Base-by-base conservation (phyloP, 2,113 vertebrate genomes). In the Taxidea taxus region DNA sequence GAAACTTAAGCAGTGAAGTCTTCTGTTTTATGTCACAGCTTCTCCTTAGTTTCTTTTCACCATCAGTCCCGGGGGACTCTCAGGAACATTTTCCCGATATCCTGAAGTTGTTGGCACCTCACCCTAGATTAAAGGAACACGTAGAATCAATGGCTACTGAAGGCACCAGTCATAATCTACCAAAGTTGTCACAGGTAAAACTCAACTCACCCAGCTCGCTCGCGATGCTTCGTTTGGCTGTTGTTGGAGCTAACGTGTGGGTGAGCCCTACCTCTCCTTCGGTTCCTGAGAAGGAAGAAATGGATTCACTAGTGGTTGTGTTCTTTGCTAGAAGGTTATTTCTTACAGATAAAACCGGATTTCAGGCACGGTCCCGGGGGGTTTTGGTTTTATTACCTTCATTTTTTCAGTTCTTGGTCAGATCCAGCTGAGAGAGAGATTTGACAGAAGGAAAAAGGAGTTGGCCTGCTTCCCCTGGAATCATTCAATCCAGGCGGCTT, bases 11-110 rank as follows among this genome's bases (percentile, higher is more conserved):
- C 98, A 98, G 98, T 99, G 98, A 98, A 98, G 98, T 98, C 42
- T 99, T 99, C 97, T 99, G 98, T 98, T 99, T 99, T 98, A 97
- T 99, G 97, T 97, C 98, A 97, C 98, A 99, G 99, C 99, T 99
- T 98, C 99, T 99, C 96, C 98, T 99, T 98, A 99, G 99, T 98
- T 99, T 99, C 97, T 99, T 99, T 98, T 98, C 99, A 98, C 99
- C 99, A 98, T 96, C 97, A 93, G 99, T 99, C 97, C 98, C 98
- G 88, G 99, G 99, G 97, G 98, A 99, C 95, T 99, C 99, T 98
- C 99, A 99, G 98, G 99, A 99, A 98, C 99, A 99, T 98, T 99
- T 99, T 98, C 98, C 99, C 0, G 99, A 99, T 98, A 98, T 98
- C 98, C 98, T 99, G 98, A 99, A 98, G 93, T 95, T 99, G 92